A percentile compares a stretch with the other conserved stretches of the same genome.
Evolutionary conservation across 35 echinoderm and acorn worm species (phyloP).

Genomic region (Holothuria glaberrima): DNA sequence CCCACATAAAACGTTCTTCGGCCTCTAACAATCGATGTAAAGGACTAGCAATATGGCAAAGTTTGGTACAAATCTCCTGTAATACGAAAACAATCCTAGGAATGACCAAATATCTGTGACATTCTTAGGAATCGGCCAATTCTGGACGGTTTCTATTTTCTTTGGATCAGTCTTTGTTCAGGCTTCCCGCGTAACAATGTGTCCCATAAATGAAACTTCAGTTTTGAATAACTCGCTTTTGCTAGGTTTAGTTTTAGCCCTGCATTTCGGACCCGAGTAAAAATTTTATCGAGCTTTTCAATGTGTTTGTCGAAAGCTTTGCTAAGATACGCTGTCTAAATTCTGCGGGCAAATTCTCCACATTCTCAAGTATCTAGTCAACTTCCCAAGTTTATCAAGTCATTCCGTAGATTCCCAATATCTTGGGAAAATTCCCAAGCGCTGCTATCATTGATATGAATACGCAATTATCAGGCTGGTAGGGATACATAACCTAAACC

Average conservation of each 20-base stretch:
- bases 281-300: neutral
- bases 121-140: slow-evolving; percentile 42
- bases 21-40: slow-evolving; percentile 60
- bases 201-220: neutral
- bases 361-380: no score
- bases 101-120: slow-evolving; percentile 49
- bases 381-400: no score
- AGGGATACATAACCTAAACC: no score
- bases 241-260: slow-evolving; percentile 24
- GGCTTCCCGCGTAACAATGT: neutral
- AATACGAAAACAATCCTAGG: slow-evolving; percentile 62
- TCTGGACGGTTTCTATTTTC: slow-evolving; percentile 31
- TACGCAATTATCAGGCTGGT: no score
- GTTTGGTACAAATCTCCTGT: slow-evolving; percentile 52
- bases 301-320: slow-evolving; percentile 9
- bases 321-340: no score
- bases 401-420: no score
- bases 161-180: neutral
- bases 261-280: neutral
- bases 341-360: no score
- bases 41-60: slow-evolving; percentile 51
- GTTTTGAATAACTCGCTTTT: slow-evolving; percentile 15
- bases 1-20: slow-evolving; percentile 56
- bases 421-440: no score
- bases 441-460: no score